phyloP scores from a whole-genome alignment of 2,113 vertebrate species.

The Channa maculata region DNA sequence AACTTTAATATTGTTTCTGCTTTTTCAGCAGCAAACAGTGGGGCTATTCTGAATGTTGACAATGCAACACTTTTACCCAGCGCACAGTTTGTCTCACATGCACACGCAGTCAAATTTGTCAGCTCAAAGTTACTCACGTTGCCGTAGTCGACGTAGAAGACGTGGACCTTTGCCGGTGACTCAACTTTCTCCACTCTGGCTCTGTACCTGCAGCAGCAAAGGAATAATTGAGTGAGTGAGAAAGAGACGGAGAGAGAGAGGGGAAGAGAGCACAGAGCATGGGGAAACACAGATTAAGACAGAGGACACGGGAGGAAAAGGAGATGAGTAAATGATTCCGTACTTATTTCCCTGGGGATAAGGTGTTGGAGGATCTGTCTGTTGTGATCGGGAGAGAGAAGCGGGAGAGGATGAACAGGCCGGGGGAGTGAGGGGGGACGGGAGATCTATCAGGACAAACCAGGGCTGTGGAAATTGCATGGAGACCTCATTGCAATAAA shows the following conservation, averaged over 20 bases:
- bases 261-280: slow-evolving; percentile 6
- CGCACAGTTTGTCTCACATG: background rate
- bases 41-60: slow-evolving; percentile 13
- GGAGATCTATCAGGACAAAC: slow-evolving; percentile 55
- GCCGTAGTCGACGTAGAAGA: slow-evolving; percentile 98
- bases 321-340: slow-evolving; percentile 79
- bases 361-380: slow-evolving; percentile 74
- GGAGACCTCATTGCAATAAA: slow-evolving; percentile 74
- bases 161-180: slow-evolving; percentile 89
- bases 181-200: slow-evolving; percentile 95
- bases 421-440: slow-evolving; percentile 32
- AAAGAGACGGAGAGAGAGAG: background rate
- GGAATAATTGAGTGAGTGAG: slow-evolving; percentile 44
- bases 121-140: slow-evolving; percentile 87
- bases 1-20: background rate
- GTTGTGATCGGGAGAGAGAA: slow-evolving; percentile 65
- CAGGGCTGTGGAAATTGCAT: slow-evolving; percentile 68
- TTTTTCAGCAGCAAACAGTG: background rate
- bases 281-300: slow-evolving; percentile 53
- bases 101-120: slow-evolving; percentile 8
- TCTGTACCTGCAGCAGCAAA: slow-evolving; percentile 88
- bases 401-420: slow-evolving; percentile 39
- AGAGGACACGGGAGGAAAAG: slow-evolving; percentile 66
- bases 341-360: slow-evolving; percentile 77
- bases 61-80: background rate